Conservation (phyloP, 2,888 invertebrate species). For the Pyrrhia umbra region DNA sequence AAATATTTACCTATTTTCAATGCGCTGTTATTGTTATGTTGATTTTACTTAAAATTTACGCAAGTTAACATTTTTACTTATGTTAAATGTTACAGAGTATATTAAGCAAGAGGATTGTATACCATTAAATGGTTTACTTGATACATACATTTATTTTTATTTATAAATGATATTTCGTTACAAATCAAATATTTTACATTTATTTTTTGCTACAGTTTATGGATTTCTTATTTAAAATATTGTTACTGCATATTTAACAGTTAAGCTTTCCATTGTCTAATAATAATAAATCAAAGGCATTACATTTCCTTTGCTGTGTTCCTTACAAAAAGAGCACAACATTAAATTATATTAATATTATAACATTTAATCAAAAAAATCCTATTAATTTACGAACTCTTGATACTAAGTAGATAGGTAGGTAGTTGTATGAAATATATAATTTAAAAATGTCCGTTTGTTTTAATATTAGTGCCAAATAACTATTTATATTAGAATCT, state of each 20-base stretch:
- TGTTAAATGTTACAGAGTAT: neutral
- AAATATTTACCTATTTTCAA: neutral
- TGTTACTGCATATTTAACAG: neutral
- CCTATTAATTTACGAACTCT: conserved; percentile 60
- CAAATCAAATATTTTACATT: neutral
- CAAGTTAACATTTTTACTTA: neutral
- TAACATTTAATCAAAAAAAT: conserved; percentile 37
- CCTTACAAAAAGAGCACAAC: conserved; percentile 58
- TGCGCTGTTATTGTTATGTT: conserved; percentile 6
- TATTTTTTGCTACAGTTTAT: neutral
- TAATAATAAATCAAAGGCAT: conserved; percentile 16
- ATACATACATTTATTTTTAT: neutral
- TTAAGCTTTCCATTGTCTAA: conserved; percentile 23
- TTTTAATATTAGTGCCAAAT: conserved; percentile 70
- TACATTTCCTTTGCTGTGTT: conserved; percentile 40
- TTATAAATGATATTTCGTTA: neutral
- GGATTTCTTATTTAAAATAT: neutral
- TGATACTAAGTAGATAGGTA: conserved; percentile 65
- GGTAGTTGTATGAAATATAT: conserved; percentile 64
- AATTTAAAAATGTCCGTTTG: conserved; percentile 59
- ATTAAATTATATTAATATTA: conserved; percentile 42
- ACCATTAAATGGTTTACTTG: neutral
- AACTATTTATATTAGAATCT: conserved; percentile 63
- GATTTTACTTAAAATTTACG: neutral
- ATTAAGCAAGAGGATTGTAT: neutral